phyloP scores from a whole-genome alignment of 23 tunicate species.

The Halocynthia aurantium region DNA sequence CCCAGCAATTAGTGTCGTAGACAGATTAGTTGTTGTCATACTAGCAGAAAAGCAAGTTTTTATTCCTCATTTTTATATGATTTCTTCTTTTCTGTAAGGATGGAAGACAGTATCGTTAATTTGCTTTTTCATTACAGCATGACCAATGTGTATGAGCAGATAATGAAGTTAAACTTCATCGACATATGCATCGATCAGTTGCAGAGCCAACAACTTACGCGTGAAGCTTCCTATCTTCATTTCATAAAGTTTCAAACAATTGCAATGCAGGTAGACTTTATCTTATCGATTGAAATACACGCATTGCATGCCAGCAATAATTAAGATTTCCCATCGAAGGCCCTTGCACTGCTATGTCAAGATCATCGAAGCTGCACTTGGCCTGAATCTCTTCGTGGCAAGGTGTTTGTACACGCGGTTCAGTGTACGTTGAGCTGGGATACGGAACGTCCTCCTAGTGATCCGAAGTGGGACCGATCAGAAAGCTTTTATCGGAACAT shows the following conservation, averaged over 20 bases:
- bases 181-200: slow-evolving; percentile 53
- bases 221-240: slow-evolving; percentile 37
- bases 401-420: slow-evolving; percentile 52
- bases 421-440: slow-evolving; percentile 64
- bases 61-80: background rate
- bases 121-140: slow-evolving; percentile 20
- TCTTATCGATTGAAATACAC: background rate
- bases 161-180: slow-evolving; percentile 46
- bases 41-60: slow-evolving; percentile 65
- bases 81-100: background rate
- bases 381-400: slow-evolving; percentile 32
- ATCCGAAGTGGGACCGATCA: slow-evolving; percentile 91
- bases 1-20: slow-evolving; percentile 94
- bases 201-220: slow-evolving; percentile 28
- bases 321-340: slow-evolving; percentile 23
- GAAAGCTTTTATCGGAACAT: slow-evolving; percentile 90
- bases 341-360: slow-evolving; percentile 81
- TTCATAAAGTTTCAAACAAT: slow-evolving; percentile 96
- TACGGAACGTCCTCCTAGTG: slow-evolving; percentile 80
- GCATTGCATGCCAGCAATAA: background rate
- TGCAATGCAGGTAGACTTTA: slow-evolving; percentile 82
- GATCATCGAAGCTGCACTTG: slow-evolving; percentile 49
- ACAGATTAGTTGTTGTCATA: slow-evolving; percentile 95
- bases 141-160: slow-evolving; percentile 49
- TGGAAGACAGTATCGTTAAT: background rate